Conservation (phyloP, 1,140 invertebrate genomes). For the Drosophila kohkoa region DNA sequence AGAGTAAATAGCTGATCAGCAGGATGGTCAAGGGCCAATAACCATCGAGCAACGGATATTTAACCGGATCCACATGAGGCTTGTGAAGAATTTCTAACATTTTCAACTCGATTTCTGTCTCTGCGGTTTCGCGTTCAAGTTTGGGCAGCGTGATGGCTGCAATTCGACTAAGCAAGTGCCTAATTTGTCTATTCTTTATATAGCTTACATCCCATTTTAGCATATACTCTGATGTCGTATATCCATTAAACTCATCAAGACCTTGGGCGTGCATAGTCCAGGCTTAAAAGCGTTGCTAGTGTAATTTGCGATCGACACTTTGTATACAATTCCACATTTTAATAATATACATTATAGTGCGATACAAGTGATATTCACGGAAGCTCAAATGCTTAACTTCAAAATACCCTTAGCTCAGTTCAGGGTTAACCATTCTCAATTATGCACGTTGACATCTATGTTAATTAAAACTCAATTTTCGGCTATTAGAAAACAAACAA, state of each 20-base stretch:
- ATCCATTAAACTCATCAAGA: background rate
- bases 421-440: too few relatives aligned
- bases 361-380: too few relatives aligned
- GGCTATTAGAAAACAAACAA: too few relatives aligned
- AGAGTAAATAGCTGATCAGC: constrained; percentile 90
- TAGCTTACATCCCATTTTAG: background rate
- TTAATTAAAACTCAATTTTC: too few relatives aligned
- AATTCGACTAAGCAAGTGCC: constrained; percentile 4
- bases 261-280: background rate
- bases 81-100: constrained; percentile 46
- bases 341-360: background rate
- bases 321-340: background rate
- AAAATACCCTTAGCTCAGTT: too few relatives aligned
- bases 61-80: constrained; percentile 37
- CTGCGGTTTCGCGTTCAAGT: background rate
- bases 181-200: background rate
- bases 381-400: too few relatives aligned
- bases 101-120: background rate
- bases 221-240: background rate
- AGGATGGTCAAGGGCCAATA: constrained; percentile 90
- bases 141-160: background rate
- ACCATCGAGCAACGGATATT: constrained; percentile 89
- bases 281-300: background rate
- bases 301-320: background rate
- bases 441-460: too few relatives aligned